phyloP scores from a whole-genome alignment of 2,113 vertebrate species.

The Indicator maculatus region DNA sequence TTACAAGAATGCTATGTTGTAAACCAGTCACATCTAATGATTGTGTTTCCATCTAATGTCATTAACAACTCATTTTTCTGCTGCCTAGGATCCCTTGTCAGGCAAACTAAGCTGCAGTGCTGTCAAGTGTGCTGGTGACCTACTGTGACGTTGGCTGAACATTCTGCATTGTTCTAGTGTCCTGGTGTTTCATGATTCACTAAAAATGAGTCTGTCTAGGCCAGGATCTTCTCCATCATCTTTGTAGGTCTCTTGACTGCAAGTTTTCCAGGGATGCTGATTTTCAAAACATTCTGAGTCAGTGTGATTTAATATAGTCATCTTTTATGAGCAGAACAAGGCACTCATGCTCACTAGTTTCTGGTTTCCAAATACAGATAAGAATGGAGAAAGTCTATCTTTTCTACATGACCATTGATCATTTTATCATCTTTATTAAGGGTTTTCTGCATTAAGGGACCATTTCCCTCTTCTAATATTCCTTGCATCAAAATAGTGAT shows the following conservation, averaged over 20 bases:
- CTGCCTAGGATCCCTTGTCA: neutral
- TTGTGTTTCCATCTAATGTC: neutral
- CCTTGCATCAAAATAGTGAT: neutral
- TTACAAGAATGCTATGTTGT: neutral
- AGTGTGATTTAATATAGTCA: neutral
- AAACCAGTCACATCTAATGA: neutral
- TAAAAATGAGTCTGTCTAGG: neutral
- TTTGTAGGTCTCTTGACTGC: neutral
- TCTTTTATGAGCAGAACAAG: neutral
- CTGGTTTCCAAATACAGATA: neutral
- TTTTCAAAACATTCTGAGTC: neutral
- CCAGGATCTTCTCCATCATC: neutral
- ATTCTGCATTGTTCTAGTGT: conserved; percentile 3
- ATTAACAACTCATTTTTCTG: conserved; percentile 1
- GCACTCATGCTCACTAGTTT: neutral
- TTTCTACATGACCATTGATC: neutral
- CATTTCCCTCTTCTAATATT: neutral
- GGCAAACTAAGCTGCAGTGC: neutral
- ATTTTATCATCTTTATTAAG: neutral
- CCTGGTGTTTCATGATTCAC: neutral
- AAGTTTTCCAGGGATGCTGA: neutral
- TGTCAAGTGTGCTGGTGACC: conserved; percentile 1
- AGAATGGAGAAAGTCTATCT: neutral
- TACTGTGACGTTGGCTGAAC: conserved; percentile 22
- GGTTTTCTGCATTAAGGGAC: neutral